Base-by-base conservation (phyloP, 64 coral and sea anemone genomes). In the Montipora foliosa region DNA sequence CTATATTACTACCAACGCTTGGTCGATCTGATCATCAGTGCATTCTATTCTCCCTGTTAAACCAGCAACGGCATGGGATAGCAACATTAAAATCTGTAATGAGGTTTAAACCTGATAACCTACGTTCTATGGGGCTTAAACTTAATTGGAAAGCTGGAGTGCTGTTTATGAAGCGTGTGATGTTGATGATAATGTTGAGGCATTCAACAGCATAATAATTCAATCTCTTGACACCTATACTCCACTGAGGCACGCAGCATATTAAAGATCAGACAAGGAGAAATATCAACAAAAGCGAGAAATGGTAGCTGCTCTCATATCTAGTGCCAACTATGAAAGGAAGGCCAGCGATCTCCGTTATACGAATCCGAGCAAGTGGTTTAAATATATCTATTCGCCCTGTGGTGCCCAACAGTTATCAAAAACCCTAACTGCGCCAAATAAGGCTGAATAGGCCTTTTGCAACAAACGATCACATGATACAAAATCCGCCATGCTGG, bases 141-240 rank as follows among this genome's bases (percentile, higher is more conserved):
- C 55, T 93, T 19, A 93, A 88, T 9, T 67, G n/a, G 45, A 89
- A 44, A 80, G 80, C 46, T 93, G 75, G 61, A 49, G 58, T 24
- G 51, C 45, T 64, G 77, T 94, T 37, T 73, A 84, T 50, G 78
- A 83, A 89, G 93, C 93, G 64, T 58, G n/a, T 16, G 91, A 73
- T 93, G 82, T 93, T 77, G 91, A 93, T 71, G 91, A 93, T 9
- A 93, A 87, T 16, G 91, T 93, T 29, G 25, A 93, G 74, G 74
- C 73, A 74, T 93, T 93, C 60, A 87, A 87, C 74, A 93, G 77
- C 68, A 87, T 79, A 87, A n/a, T 93, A 29, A 87, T 46, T 79
- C 58, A 92, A 46, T 46, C 81, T 77, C 81, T 92, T 29, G 25
- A 25, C 70, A 86, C 50, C 90, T 77, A 71, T 61, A 57, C 91